Conservation (phyloP, 1,140 invertebrate species). For the Bombus confusus region DNA sequence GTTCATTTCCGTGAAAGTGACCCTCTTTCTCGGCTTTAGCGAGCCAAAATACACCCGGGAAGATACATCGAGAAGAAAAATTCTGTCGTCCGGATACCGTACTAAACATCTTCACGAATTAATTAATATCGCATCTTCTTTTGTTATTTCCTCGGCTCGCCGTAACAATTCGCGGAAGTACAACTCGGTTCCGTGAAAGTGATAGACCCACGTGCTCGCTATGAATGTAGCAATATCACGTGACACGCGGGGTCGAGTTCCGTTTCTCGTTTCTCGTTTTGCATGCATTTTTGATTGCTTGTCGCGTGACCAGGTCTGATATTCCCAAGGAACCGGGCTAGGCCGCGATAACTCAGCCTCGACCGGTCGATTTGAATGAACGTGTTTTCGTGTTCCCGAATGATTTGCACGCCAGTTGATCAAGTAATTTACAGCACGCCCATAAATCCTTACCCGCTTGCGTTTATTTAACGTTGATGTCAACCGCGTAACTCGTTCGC, state of each 20-base stretch:
- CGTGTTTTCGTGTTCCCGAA: not conserved
- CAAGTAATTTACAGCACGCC: not conserved
- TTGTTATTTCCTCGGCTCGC: too few species aligned
- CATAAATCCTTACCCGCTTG: not conserved
- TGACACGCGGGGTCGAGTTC: not conserved
- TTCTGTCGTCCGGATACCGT: too few species aligned
- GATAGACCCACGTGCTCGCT: not conserved
- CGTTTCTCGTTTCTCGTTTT: conserved; percentile 30
- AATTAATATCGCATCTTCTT: not conserved
- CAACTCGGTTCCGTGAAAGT: conserved; percentile 27
- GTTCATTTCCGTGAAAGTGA: too few species aligned
- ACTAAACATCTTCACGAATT: not conserved
- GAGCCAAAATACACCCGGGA: too few species aligned
- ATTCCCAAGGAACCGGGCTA: not conserved
- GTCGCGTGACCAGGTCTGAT: conserved; percentile 23
- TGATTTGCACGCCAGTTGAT: conserved; percentile 4
- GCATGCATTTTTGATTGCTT: not conserved
- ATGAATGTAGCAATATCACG: conserved; percentile 8
- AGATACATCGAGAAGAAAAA: too few species aligned
- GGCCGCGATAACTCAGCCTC: not conserved
- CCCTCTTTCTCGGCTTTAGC: too few species aligned
- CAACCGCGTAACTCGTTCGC: not conserved
- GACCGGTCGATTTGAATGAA: not conserved
- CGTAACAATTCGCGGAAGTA: conserved; percentile 36
- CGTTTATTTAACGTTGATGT: not conserved